phyloP scores from a whole-genome alignment of 30 jellyfish, hydroid and myxozoan species.

The Aurelia aurita region DNA sequence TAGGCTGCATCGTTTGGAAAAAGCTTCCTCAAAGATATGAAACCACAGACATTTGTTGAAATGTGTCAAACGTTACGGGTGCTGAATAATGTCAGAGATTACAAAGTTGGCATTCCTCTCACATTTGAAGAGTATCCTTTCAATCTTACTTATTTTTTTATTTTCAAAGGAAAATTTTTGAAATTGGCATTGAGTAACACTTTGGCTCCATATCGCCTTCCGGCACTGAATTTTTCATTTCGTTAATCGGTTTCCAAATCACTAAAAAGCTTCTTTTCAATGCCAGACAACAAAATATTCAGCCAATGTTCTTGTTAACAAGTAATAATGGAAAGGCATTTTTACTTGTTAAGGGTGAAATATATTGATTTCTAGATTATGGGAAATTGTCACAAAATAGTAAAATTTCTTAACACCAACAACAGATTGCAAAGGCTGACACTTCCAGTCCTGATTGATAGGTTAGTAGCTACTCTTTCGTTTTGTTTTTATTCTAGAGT shows the following conservation, averaged over 20 bases:
- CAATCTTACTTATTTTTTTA: neutral
- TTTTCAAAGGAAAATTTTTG: no score
- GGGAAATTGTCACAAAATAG: neutral
- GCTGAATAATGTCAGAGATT: conserved; percentile 82
- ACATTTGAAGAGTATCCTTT: conserved; percentile 98
- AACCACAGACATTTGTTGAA: conserved; percentile 96
- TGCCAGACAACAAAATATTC: no score
- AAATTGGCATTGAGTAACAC: no score
- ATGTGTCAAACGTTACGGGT: conserved; percentile 93
- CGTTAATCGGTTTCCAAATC: no score
- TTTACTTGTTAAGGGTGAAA: no score
- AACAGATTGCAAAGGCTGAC: conserved; percentile 84
- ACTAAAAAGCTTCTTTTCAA: no score
- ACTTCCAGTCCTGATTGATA: conserved; percentile 92
- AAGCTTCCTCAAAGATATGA: conserved; percentile 94
- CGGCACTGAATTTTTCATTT: no score
- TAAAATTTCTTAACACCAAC: conserved; percentile 23
- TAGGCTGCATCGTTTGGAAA: conserved; percentile 99
- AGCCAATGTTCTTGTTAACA: no score
- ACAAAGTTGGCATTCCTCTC: conserved; percentile 94
- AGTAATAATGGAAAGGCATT: no score
- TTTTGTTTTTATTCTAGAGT: no score
- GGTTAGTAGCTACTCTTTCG: conserved; percentile 43
- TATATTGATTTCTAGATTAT: no score
- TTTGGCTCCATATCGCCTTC: no score